Evolutionary conservation across 1,140 invertebrate genomes (phyloP), one percentile per base, ranked within the genome.

Genomic region (Lordiphosa mommai): DNA sequence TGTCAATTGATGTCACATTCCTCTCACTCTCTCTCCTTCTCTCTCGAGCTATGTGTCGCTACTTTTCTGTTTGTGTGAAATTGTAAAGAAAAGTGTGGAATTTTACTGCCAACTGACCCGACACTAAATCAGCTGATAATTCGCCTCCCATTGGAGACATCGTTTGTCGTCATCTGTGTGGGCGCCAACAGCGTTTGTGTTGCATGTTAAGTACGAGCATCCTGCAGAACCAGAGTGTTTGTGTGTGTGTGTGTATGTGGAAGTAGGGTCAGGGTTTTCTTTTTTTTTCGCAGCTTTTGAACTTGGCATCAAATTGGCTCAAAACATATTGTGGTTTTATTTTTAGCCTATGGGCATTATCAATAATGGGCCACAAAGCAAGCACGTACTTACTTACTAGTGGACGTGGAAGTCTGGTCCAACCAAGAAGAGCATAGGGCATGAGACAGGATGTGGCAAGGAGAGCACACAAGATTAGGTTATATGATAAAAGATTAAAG

Each of bases 1-100:
- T 84, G 77, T 84, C 77, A 84, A 82, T 82, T 82, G 77, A 84
- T 82, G 76, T 82, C 77, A 76, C 77, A 82, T 76, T 82, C 67
- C 66, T 52, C 41, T 49, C 44, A 27, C 48, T 46, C 33, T 14
- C 30, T 38, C 9, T n/a, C 50, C 7, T 14, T 2, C 32, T 29
- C 49, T 23, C 5, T 41, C n/a, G 10, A 27, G 38, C 6, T 23
- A 3, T 34, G 8, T 36, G 27, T 63, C 5, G 33, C 1, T 30
- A 1, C 38, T 4, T 51, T 12, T 49, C 8, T 55, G 41, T 52
- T 46, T 72, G 50, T 77, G 73, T 71, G 61, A 63, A 67, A 82
- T 82, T 82, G 71, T 80, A 82, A 84, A 82, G 76, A 76, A 80
- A 76, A 82, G 67, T 76, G 55, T 82, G 68, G 76, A 82, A 76